Evolutionary conservation across 2,888 invertebrate species (phyloP), one percentile per base, ranked within the genome.

Genomic region (Drosophila quinaria): DNA sequence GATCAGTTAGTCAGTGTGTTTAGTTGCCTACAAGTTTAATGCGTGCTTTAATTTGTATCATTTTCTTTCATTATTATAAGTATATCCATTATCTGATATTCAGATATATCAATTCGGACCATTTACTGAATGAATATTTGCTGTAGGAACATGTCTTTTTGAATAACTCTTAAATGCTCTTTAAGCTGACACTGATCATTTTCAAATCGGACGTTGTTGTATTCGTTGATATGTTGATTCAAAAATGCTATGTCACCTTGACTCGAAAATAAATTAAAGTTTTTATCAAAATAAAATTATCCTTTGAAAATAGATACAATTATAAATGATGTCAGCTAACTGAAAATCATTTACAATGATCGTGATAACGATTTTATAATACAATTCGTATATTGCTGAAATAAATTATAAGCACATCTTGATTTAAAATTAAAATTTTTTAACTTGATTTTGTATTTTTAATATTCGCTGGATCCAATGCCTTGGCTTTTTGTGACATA

Each of bases 191-290:
- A 49, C 37, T 50, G 61, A 62, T 17, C 15, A 41, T 39, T 47
- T 49, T 37, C 44, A 54, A 63, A 55, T 58, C 79, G 74, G 77
- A 77, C 77, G 63, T 64, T 66, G 58, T 59, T 15, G 56, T 70
- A 44, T 66, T 58, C 59, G 19, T 69, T 68, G 73, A 77, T 68
- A 78, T 76, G 78, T 78, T 17, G 46, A 25, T 47, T 29, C 5
- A 2, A 4, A 25, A 47, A 47, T 35, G 10, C 33, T 15, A 33
- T 42, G 33, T 31, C 33, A 5, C 10, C 15, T 13, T 29, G 10
- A 49, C 3, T 4, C 17, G 15, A 11, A 6, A 13, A 13, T 8
- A 19, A 22, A 13, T 22, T 1, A 44, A 6, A 13, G 2, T 11
- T 4, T 47, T 9, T 13, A 11, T 6, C 13, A 5, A 11, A 22